Conservation (phyloP, 1,140 invertebrate species). For the Aleiodes sp. region DNA sequence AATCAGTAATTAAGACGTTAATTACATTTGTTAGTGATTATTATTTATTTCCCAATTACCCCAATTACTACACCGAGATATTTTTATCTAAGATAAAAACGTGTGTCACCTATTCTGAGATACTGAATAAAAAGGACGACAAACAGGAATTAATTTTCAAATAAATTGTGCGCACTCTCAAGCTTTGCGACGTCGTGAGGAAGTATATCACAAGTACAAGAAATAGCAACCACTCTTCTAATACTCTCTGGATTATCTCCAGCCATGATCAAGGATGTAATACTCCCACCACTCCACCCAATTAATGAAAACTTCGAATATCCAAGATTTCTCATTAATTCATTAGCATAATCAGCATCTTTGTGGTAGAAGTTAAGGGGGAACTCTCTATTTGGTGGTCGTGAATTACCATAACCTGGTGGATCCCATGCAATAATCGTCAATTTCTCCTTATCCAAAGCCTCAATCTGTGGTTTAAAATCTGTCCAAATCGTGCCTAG, state of each 20-base stretch:
- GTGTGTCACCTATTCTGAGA: too few relatives aligned
- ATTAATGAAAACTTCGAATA: constrained; percentile 79
- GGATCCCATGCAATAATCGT: constrained; percentile 88
- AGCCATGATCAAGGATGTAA: constrained; percentile 79
- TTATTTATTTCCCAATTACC: too few relatives aligned
- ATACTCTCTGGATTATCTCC: constrained; percentile 74
- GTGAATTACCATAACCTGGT: constrained; percentile 86
- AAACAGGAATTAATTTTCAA: neutral
- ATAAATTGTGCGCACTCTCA: constrained; percentile 64
- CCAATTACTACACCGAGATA: too few relatives aligned
- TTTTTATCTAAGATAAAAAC: too few relatives aligned
- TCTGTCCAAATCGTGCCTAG: constrained; percentile 84
- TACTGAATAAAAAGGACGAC: too few relatives aligned
- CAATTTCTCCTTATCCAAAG: constrained; percentile 74
- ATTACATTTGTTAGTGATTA: too few relatives aligned
- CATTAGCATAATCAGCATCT: constrained; percentile 77
- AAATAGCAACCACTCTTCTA: constrained; percentile 79
- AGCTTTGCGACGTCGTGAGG: constrained; percentile 73
- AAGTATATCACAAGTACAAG: constrained; percentile 78
- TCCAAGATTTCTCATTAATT: constrained; percentile 79
- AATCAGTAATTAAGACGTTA: too few relatives aligned
- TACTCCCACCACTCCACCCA: constrained; percentile 92
- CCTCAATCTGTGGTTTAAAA: constrained; percentile 81
- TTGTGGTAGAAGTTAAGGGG: constrained; percentile 75
- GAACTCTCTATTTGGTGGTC: constrained; percentile 80